Base-by-base conservation (phyloP, 2,888 invertebrate species). In the Synanthedon formicaeformis region DNA sequence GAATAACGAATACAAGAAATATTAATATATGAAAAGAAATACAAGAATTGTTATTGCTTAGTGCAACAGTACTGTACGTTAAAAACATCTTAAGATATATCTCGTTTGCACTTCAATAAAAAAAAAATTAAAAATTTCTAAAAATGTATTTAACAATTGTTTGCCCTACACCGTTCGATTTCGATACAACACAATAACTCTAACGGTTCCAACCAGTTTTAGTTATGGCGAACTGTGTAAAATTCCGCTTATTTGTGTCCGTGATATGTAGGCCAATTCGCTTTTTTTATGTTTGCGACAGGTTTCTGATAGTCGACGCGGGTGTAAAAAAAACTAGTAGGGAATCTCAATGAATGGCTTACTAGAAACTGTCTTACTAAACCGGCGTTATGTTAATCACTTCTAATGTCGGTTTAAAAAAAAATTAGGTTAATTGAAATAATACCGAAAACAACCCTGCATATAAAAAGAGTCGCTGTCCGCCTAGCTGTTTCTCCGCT, bases 241-340 rank as follows among this genome's bases (percentile, higher is more conserved):
- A 75, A 75, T 77, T 74, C 78, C 69, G 77, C 72, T 75, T 78
- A 77, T 79, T 80, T 76, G 73, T 74, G 72, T 67, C 67, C 67
- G 67, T 62, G 57, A 67, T 75, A 80, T 78, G 81, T 84, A 73
- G 85, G 85, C 66, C 82, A 78, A 69, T 77, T 73, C 71, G 73
- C 58, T 75, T 75, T 73, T 23, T 76, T 73, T 71, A 68, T 63
- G 64, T 58, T 67, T 60, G 62, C 71, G 73, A 81, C 82, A 78
- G 80, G 82, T 83, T 82, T 75, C 69, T 62, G 65, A 73, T 71
- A 66, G 63, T 58, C 65, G 62, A 68, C 61, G 67, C 64, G 66
- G 49, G 56, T 23, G 23, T 54, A 52, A 51, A 40, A 49, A 49
- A 16, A 12, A 45, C 45, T 16, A 23, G 49, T 18, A 45, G 45